Conservation (phyloP, 2,797 vertebrate species). For the Sebastes vulpes region DNA sequence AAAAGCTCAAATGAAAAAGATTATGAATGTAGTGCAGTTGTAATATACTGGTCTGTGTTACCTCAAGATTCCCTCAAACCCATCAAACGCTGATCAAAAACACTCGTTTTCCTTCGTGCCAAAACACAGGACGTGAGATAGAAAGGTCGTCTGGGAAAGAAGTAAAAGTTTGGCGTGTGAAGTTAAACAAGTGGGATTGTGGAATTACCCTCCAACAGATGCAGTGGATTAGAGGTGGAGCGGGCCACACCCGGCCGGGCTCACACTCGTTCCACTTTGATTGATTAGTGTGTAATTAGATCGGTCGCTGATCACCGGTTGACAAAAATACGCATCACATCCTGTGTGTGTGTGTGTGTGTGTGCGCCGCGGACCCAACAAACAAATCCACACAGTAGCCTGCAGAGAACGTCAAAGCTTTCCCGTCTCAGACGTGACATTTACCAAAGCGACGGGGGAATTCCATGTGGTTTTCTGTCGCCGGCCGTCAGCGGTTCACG, state of each 20-base stretch:
- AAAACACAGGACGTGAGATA: constrained; percentile 20
- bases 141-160: constrained; percentile 27
- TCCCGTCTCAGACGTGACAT: constrained; percentile 63
- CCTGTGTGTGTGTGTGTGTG: not conserved
- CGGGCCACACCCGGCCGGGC: constrained; percentile 65
- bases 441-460: constrained; percentile 61
- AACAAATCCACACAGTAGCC: constrained; percentile 46
- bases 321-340: constrained; percentile 74
- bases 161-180: constrained; percentile 56
- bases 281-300: constrained; percentile 84
- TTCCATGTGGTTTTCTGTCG: constrained; percentile 71
- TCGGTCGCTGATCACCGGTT: constrained; percentile 66
- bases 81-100: constrained; percentile 45
- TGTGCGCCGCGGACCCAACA: constrained; percentile 22
- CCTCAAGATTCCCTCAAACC: not conserved
- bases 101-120: constrained; percentile 7
- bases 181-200: constrained; percentile 58
- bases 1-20: constrained; percentile 7
- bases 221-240: constrained; percentile 62
- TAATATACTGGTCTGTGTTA: not conserved
- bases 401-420: constrained; percentile 28
- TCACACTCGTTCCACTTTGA: constrained; percentile 74
- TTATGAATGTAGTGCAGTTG: not conserved
- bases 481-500: constrained; percentile 59
- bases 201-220: constrained; percentile 64